phyloP scores from a whole-genome alignment of 2,888 invertebrate species.

The Hirtodrosophila confusa region DNA sequence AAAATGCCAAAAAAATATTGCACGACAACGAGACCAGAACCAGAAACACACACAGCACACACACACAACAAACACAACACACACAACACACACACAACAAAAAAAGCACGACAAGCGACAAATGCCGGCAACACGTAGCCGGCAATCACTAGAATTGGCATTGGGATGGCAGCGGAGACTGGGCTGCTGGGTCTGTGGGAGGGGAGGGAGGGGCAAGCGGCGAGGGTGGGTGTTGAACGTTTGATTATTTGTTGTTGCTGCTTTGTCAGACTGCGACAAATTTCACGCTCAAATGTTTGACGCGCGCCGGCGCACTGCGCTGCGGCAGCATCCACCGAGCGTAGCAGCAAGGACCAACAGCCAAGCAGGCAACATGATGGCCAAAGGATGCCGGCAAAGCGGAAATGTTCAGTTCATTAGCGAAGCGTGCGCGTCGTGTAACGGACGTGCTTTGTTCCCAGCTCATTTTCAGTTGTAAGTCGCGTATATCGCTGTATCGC shows the following conservation, averaged over 20 bases:
- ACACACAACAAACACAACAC: slow-evolving; percentile 34
- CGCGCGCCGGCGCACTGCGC: slow-evolving; percentile 70
- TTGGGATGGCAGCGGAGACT: background rate
- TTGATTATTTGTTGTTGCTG: slow-evolving; percentile 19
- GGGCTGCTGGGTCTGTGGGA: slow-evolving; percentile 6
- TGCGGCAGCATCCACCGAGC: slow-evolving; percentile 61
- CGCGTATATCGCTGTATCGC: too few relatives aligned
- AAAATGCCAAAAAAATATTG: slow-evolving; percentile 75
- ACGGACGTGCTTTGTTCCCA: slow-evolving; percentile 69
- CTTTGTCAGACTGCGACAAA: slow-evolving; percentile 62
- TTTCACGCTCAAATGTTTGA: slow-evolving; percentile 79
- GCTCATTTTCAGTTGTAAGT: slow-evolving; percentile 30
- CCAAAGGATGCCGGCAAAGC: slow-evolving; percentile 79
- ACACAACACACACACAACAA: slow-evolving; percentile 29
- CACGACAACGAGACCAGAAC: slow-evolving; percentile 60
- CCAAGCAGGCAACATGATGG: slow-evolving; percentile 3
- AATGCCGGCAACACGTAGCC: slow-evolving; percentile 79
- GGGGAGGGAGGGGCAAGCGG: slow-evolving; percentile 12
- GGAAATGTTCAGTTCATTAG: slow-evolving; percentile 82
- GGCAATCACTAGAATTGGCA: slow-evolving; percentile 66
- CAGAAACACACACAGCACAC: slow-evolving; percentile 27
- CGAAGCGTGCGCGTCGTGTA: slow-evolving; percentile 81
- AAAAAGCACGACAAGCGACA: slow-evolving; percentile 54
- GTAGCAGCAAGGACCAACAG: slow-evolving; percentile 34
- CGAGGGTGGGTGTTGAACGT: slow-evolving; percentile 52